These are phyloP conservation scores for Champsocephalus esox DNA, from an alignment of 2,797 vertebrate species.

Conservation along the genomic window DNA sequence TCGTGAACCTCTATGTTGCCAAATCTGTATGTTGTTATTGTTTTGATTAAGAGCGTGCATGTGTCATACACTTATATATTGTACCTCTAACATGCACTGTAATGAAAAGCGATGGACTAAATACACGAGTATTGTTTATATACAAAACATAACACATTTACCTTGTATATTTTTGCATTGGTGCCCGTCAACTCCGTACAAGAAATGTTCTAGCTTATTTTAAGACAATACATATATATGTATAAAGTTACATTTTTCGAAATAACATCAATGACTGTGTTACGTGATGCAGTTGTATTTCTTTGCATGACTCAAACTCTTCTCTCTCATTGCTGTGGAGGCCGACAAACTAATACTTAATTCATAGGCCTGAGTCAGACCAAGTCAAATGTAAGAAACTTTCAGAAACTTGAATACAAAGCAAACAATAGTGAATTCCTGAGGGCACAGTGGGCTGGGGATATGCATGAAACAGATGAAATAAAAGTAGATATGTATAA, in stretches of 20 bases:
- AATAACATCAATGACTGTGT: background rate
- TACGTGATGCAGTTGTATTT: slow-evolving; percentile 1
- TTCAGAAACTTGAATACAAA: slow-evolving; percentile 39
- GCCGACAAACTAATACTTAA: slow-evolving; percentile 38
- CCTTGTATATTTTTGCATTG: background rate
- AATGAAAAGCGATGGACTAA: no score
- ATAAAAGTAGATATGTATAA: slow-evolving; percentile 34
- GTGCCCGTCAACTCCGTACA: background rate
- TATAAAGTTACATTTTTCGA: background rate
- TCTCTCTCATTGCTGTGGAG: slow-evolving; percentile 3
- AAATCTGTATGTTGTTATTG: no score
- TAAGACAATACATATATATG: background rate
- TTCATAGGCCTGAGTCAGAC: slow-evolving; percentile 44
- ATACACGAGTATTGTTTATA: background rate
- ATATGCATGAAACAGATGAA: slow-evolving; percentile 44
- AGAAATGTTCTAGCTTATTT: no score
- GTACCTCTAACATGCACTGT: no score
- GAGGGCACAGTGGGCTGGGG: slow-evolving; percentile 10
- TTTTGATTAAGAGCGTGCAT: no score
- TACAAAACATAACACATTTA: background rate
- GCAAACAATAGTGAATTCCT: slow-evolving; percentile 33
- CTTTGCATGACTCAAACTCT: slow-evolving; percentile 21
- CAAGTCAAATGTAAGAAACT: slow-evolving; percentile 37
- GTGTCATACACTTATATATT: no score
- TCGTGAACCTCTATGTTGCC: no score